phyloP scores from a whole-genome alignment of 2,797 vertebrate species.

The Silurus aristotelis region DNA sequence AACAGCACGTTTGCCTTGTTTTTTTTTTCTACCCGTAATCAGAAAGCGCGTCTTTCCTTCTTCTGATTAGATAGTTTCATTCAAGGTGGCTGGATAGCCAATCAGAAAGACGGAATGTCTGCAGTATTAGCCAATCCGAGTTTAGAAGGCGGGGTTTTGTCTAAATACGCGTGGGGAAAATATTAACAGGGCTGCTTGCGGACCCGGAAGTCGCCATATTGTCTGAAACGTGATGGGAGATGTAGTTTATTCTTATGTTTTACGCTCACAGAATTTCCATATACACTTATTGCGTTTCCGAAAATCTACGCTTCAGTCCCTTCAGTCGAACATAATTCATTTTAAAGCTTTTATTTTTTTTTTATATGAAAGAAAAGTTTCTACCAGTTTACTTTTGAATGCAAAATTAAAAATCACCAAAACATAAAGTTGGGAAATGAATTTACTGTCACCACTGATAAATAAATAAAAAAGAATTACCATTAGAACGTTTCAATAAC shows the following conservation, averaged over 20 bases:
- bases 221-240: not conserved
- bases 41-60: not conserved
- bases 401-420: not conserved
- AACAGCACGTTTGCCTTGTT: not conserved
- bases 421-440: no score
- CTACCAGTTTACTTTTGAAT: not conserved
- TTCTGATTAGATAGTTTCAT: not conserved
- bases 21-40: not conserved
- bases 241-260: not conserved
- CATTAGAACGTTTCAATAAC: no score
- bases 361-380: not conserved
- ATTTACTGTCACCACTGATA: no score
- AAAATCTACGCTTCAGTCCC: not conserved
- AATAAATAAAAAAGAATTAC: no score
- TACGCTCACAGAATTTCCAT: not conserved
- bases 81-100: not conserved
- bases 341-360: not conserved
- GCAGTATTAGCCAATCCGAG: not conserved
- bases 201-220: constrained; percentile 7
- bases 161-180: not conserved
- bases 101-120: not conserved
- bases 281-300: not conserved
- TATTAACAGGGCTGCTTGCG: not conserved
- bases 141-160: not conserved
- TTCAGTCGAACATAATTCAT: not conserved